Conservation (phyloP, 2,888 invertebrate genomes). For the Hypomecis atomaria region DNA sequence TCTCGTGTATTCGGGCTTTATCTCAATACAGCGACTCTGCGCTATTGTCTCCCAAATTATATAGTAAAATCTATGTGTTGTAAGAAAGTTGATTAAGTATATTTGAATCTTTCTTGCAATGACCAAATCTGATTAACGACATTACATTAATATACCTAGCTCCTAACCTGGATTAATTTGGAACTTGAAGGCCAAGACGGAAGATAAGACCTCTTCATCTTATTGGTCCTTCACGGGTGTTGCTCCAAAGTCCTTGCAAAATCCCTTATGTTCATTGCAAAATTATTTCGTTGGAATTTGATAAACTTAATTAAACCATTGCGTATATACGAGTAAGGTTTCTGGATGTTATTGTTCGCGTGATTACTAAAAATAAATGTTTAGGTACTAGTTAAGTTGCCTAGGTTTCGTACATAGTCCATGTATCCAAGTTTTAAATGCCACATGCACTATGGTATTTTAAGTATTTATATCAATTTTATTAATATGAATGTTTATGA, state of each 20-base stretch:
- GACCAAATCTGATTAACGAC: no score
- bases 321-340: not conserved
- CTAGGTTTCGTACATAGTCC: not conserved
- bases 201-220: no score
- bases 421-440: no score
- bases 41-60: not conserved
- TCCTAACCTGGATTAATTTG: constrained; percentile 3
- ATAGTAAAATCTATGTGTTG: not conserved
- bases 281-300: constrained; percentile 12
- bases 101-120: no score
- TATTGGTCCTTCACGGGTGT: constrained; percentile 23
- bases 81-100: no score
- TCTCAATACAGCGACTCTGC: not conserved
- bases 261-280: constrained; percentile 21
- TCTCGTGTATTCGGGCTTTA: constrained; percentile 12
- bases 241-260: constrained; percentile 31
- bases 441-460: no score
- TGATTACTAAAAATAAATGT: not conserved
- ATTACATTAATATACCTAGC: no score
- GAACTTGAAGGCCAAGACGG: constrained; percentile 7
- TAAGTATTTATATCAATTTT: no score
- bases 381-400: not conserved
- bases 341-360: not conserved
- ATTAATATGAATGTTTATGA: no score
- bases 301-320: constrained; percentile 5